Percentiles rank a stretch among this genome's conserved stretches.
Evolutionary conservation across 2,888 invertebrate species (phyloP).

Genomic region (Mythimna impura): DNA sequence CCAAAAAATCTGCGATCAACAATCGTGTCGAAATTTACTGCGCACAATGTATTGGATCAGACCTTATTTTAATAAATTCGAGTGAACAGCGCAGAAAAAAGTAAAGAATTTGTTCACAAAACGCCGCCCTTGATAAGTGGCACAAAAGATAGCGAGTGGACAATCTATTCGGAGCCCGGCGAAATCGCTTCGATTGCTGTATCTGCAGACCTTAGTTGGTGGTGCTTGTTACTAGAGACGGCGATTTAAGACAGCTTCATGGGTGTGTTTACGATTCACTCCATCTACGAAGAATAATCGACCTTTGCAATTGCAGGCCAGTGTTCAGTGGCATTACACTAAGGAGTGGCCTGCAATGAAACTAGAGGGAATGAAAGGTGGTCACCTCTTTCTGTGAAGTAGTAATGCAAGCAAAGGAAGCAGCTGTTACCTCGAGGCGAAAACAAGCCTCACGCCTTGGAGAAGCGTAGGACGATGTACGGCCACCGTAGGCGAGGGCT

Average conservation of each 20-base stretch:
- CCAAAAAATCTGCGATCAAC: slow-evolving; percentile 56
- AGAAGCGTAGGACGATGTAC: too few species aligned
- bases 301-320: too few species aligned
- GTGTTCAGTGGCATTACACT: too few species aligned
- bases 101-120: slow-evolving; percentile 71
- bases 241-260: slow-evolving; percentile 8
- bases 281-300: too few species aligned
- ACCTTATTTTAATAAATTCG: slow-evolving; percentile 71
- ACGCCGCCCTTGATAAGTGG: slow-evolving; percentile 71
- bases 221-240: slow-evolving; percentile 22
- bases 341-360: too few species aligned
- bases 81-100: slow-evolving; percentile 67
- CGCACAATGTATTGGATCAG: slow-evolving; percentile 65
- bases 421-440: too few species aligned
- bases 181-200: slow-evolving; percentile 72
- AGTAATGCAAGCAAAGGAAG: too few species aligned
- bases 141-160: slow-evolving; percentile 71
- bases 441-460: too few species aligned
- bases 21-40: slow-evolving; percentile 62
- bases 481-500: too few species aligned
- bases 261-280: too few species aligned
- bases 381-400: too few species aligned
- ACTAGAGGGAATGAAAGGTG: too few species aligned
- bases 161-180: slow-evolving; percentile 71
- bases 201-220: slow-evolving; percentile 64